Evolutionary conservation across 2,113 vertebrate genomes (phyloP).

Genomic region (Oophaga pumilio): DNA sequence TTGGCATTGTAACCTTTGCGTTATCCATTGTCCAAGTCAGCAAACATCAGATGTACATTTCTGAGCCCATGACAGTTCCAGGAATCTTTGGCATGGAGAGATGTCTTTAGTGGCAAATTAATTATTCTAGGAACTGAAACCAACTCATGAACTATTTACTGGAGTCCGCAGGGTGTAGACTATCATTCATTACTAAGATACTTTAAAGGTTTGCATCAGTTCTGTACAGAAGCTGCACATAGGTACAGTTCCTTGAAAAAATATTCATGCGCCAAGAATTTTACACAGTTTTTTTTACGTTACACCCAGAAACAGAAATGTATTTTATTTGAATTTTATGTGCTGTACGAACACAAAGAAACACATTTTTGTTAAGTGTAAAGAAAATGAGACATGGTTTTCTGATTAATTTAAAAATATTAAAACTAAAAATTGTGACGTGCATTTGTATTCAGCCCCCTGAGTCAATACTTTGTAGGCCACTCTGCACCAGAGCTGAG

Average conservation of each 20-base stretch:
- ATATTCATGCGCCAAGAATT: too few relatives aligned
- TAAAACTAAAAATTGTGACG: too few relatives aligned
- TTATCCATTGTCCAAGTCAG: not conserved
- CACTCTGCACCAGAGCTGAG: too few relatives aligned
- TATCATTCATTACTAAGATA: slow-evolving; percentile 43
- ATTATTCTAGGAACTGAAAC: slow-evolving; percentile 47
- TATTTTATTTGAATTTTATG: too few relatives aligned
- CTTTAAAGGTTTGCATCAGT: slow-evolving; percentile 9
- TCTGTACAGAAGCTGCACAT: not conserved
- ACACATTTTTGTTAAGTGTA: too few relatives aligned
- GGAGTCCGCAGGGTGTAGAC: slow-evolving; percentile 43
- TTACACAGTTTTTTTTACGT: too few relatives aligned
- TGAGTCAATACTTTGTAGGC: too few relatives aligned
- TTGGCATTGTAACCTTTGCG: not conserved
- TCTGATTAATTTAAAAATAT: too few relatives aligned
- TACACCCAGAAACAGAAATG: too few relatives aligned
- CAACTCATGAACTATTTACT: slow-evolving; percentile 44
- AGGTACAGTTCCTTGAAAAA: not conserved
- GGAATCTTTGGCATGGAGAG: slow-evolving; percentile 43
- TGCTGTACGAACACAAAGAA: too few relatives aligned
- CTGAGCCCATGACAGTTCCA: slow-evolving; percentile 7
- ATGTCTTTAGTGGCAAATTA: slow-evolving; percentile 23
- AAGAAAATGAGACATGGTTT: too few relatives aligned
- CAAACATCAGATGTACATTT: slow-evolving; percentile 16
- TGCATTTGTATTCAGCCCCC: too few relatives aligned